These are phyloP conservation scores for Etheostoma spectabile DNA, from an alignment of 2,113 vertebrate species.

Conservation along the genomic window DNA sequence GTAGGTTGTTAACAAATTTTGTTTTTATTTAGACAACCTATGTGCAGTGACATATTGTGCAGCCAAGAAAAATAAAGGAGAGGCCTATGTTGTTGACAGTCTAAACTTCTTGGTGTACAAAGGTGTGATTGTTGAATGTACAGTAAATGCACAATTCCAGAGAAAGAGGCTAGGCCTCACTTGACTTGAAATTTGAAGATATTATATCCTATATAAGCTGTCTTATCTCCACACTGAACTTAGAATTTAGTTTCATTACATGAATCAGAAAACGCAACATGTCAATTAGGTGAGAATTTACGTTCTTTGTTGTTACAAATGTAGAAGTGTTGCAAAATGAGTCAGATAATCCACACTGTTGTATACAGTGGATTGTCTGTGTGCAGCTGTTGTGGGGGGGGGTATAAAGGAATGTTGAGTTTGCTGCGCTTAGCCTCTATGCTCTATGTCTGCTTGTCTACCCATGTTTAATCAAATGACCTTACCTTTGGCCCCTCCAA, in stretches of 20 bases:
- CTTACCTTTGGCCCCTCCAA: conserved; percentile 44
- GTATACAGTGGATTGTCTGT: neutral
- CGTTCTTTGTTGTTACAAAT: conserved; percentile 16
- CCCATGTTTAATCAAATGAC: conserved; percentile 61
- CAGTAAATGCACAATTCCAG: conserved; percentile 34
- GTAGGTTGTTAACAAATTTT: conserved; percentile 47
- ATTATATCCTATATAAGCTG: conserved; percentile 43
- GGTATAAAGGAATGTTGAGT: conserved; percentile 35
- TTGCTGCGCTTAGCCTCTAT: conserved; percentile 57
- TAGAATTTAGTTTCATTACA: conserved; percentile 19
- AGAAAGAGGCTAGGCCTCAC: conserved; percentile 20
- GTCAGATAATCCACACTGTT: neutral
- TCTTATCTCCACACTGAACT: conserved; percentile 49
- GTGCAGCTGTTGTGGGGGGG: conserved; percentile 5
- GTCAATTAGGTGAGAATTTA: conserved; percentile 19
- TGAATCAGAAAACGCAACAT: conserved; percentile 1
- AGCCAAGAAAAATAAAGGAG: conserved; percentile 62
- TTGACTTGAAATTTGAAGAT: conserved; percentile 57
- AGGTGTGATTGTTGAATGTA: conserved; percentile 18
- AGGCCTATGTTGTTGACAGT: conserved; percentile 52
- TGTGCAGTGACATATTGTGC: conserved; percentile 59
- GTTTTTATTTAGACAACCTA: conserved; percentile 49
- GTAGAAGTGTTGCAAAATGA: conserved; percentile 9
- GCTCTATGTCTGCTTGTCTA: conserved; percentile 66
- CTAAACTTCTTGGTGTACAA: conserved; percentile 47